Evolutionary conservation across 2,797 vertebrate species (phyloP), one percentile per base, ranked within the genome.

Genomic region (Eospalax fontanierii): DNA sequence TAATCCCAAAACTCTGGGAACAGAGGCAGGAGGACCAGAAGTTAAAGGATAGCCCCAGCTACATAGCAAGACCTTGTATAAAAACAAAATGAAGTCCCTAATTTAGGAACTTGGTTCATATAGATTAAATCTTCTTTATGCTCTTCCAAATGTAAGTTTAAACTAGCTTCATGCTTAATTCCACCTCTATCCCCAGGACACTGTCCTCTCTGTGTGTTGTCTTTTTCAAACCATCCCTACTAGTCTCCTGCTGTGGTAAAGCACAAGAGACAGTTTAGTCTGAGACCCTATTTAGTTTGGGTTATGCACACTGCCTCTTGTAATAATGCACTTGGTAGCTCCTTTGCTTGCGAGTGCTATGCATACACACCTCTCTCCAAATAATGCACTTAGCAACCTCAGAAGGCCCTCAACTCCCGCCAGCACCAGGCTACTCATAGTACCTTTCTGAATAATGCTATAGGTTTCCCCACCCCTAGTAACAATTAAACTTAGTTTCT

Each of bases 51-150:
- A 74, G 11, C 50, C 35, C 73, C n/a, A 26, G 26, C 11, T 54
- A 84, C 33, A 70, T 16, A 70, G 65, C 65, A 70, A 70, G 65
- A 54, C 4, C 3, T 73, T 74, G 12, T 54, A 73, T 33, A 82
- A 65, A 80, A 79, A 40, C 40, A n/a, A 24, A 89, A 28, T 61
- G 43, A 22, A 61, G 21, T 73, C 30, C 61, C 40, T 80, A 90
- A 92, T 90, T 92, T 82, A 92, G 61, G 63, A 93, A 90, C 15
- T n/a, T 75, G 35, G 38, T 83, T 95, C 8, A 57, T 75, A 88
- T 38, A 70, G 38, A 90, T 57, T 15, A 91, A 96, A 88, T 16
- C 16, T 65, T 88, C 38, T 7, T 83, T 73, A 57, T 50, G 79
- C 22, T 30, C 74, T 82, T 87, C 4, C 63, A 35, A 40, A 8